Percentiles rank a stretch among this genome's conserved stretches.
These are phyloP conservation scores for Turnix velox DNA, from an alignment of 2,113 vertebrate genomes.

Conservation along the genomic window DNA sequence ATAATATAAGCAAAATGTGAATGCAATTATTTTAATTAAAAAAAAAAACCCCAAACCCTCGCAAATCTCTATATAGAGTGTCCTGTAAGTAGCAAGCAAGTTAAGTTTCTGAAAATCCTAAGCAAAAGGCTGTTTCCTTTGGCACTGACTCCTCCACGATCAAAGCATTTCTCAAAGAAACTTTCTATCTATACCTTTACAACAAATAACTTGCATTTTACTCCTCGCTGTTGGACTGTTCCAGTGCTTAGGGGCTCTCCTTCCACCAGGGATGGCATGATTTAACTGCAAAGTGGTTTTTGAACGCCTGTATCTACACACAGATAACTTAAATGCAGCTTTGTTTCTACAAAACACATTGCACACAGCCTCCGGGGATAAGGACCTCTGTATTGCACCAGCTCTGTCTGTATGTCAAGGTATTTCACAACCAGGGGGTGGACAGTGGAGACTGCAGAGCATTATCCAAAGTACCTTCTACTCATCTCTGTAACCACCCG, in stretches of 20 bases:
- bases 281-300: conserved; percentile 28
- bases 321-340: conserved; percentile 13
- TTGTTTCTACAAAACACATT: not conserved
- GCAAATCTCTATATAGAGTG: not conserved
- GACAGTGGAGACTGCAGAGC: conserved; percentile 37
- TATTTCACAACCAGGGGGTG: not conserved
- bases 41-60: not conserved
- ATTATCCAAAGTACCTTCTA: conserved; percentile 37
- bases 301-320: conserved; percentile 45
- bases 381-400: not conserved
- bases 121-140: conserved; percentile 41
- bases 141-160: conserved; percentile 37
- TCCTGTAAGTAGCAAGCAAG: not conserved
- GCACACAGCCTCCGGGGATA: conserved; percentile 1
- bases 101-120: not conserved
- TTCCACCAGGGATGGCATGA: not conserved
- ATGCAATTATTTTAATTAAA: not conserved
- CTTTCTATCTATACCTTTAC: not conserved
- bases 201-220: not conserved
- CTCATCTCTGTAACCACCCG: conserved; percentile 28
- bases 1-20: conserved; percentile 23
- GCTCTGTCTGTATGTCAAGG: not conserved
- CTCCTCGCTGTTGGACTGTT: conserved; percentile 21
- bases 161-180: conserved; percentile 47
- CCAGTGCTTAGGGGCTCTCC: not conserved